phyloP scores from a whole-genome alignment of 1,140 invertebrate species.

The Dendrolimus kikuchii region DNA sequence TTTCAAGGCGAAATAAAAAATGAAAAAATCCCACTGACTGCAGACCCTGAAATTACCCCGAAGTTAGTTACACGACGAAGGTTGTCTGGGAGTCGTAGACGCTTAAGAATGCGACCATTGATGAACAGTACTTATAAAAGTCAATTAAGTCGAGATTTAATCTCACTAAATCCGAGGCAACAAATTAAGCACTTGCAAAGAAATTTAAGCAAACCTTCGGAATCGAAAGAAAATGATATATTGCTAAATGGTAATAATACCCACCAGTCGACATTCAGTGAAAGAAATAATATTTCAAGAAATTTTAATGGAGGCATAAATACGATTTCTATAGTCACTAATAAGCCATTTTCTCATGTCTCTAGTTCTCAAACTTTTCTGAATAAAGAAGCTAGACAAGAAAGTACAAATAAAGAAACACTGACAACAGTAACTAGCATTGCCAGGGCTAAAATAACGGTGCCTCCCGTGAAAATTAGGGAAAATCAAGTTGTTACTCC shows the following conservation, averaged over 20 bases:
- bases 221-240: slow-evolving; percentile 45
- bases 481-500: slow-evolving; percentile 25
- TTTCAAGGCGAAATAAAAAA: slow-evolving; percentile 3
- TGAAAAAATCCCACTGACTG: slow-evolving; percentile 1
- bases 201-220: slow-evolving; percentile 40
- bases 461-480: no score
- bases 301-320: neutral
- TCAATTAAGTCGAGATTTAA: slow-evolving; percentile 51
- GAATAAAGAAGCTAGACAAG: slow-evolving; percentile 12
- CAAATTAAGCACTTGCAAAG: slow-evolving; percentile 33
- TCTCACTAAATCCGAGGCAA: slow-evolving; percentile 41
- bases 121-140: slow-evolving; percentile 40
- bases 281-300: no score
- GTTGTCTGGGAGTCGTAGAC: slow-evolving; percentile 31
- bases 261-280: no score
- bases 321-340: neutral
- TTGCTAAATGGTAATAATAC: slow-evolving; percentile 3
- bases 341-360: neutral
- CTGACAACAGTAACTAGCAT: neutral
- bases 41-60: slow-evolving; percentile 7
- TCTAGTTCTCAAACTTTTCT: no score
- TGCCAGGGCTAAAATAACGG: no score
- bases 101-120: slow-evolving; percentile 40
- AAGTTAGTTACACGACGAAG: slow-evolving; percentile 17
- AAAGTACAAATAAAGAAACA: slow-evolving; percentile 3